Conservation (phyloP, 2,113 vertebrate genomes). For the Nannospalax galili region DNA sequence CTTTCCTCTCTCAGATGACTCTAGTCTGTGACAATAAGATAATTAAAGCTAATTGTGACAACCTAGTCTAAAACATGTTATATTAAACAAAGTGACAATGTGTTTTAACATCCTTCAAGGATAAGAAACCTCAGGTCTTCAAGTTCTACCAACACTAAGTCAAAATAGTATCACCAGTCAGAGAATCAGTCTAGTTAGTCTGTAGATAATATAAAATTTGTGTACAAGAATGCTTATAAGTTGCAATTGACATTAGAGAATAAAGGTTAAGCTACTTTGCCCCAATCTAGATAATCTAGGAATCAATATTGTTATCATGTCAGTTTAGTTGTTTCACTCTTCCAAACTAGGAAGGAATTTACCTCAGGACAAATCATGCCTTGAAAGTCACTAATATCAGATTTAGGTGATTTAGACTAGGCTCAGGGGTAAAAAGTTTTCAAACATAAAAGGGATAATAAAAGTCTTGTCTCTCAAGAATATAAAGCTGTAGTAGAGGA, state of each 20-base stretch:
- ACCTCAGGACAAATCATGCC: background rate
- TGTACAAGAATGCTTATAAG: background rate
- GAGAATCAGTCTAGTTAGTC: background rate
- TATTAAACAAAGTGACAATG: background rate
- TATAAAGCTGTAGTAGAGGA: background rate
- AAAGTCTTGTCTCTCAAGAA: background rate
- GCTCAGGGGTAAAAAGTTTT: background rate
- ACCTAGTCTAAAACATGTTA: background rate
- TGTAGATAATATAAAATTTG: background rate
- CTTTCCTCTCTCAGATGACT: background rate
- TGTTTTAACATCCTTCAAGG: background rate
- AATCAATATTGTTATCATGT: background rate
- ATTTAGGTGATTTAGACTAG: background rate
- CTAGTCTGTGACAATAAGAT: background rate
- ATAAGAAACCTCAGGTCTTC: background rate
- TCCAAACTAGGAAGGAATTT: background rate
- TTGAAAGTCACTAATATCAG: background rate
- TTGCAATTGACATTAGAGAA: fast-evolving
- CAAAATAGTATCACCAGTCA: background rate
- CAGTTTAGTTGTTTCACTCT: background rate
- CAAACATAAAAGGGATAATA: background rate
- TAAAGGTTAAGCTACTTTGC: background rate
- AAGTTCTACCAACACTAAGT: background rate
- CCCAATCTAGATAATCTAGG: background rate
- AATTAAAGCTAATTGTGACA: background rate